Percentiles rank a stretch among this genome's conserved stretches.
These are phyloP conservation scores for Tychaedon coryphoeus DNA, from an alignment of 2,113 vertebrate genomes.

Conservation along the genomic window DNA sequence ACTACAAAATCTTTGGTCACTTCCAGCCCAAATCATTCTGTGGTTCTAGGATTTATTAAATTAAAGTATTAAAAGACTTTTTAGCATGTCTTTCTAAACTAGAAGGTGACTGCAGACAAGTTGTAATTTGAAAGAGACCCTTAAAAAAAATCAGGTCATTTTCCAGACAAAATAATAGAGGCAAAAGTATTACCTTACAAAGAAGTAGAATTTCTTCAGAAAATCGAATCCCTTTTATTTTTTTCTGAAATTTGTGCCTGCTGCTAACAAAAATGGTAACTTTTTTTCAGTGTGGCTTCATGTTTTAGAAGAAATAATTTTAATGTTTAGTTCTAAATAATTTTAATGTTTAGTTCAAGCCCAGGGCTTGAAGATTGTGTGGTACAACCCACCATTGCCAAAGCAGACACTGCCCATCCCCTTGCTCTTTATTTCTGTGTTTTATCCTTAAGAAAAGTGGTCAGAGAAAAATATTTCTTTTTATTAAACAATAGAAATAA, in stretches of 20 bases:
- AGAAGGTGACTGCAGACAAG: background rate
- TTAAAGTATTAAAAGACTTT: background rate
- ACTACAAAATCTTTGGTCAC: background rate
- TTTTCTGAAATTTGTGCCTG: background rate
- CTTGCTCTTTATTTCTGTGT: background rate
- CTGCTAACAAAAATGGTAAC: background rate
- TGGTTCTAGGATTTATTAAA: background rate
- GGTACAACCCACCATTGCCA: background rate
- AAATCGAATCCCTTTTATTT: background rate
- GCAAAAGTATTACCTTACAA: background rate
- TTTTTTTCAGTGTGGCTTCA: background rate
- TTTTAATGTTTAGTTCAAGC: background rate
- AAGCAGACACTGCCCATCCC: background rate
- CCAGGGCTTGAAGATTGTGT: rapidly evolving
- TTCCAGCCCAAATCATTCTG: background rate
- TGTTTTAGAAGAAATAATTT: background rate
- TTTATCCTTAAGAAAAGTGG: background rate
- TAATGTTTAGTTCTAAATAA: background rate
- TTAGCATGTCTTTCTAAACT: background rate
- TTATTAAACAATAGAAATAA: background rate
- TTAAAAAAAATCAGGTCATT: background rate
- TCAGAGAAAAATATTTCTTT: background rate
- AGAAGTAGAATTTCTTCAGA: background rate
- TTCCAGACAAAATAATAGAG: background rate
- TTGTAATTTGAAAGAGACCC: background rate